A percentile compares a stretch with the other conserved stretches of the same genome.
Evolutionary conservation across 2,113 vertebrate genomes (phyloP).

Genomic region (Chloropsis hardwickii): DNA sequence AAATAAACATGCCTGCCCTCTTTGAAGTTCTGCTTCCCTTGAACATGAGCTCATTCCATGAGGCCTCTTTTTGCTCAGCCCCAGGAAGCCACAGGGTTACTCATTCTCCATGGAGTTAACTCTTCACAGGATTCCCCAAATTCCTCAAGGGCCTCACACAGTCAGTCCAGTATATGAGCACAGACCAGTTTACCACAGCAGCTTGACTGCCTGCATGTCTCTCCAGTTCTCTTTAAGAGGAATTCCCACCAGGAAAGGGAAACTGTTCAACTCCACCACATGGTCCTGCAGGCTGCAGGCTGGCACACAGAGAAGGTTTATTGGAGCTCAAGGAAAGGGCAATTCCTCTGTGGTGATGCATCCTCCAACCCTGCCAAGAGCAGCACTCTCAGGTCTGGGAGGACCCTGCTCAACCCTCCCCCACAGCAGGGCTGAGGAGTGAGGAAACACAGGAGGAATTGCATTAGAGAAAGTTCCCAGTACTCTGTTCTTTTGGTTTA

Average conservation of each 20-base stretch:
- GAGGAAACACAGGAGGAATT: not conserved
- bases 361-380: not conserved
- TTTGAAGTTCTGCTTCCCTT: conserved; percentile 41
- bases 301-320: not conserved
- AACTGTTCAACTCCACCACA: accelerated
- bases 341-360: not conserved
- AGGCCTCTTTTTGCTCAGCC: not conserved
- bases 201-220: not conserved
- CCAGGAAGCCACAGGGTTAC: not conserved
- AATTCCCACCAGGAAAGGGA: not conserved
- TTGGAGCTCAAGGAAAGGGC: not conserved
- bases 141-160: not conserved
- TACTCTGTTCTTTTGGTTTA: not conserved
- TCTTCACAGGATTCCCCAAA: not conserved
- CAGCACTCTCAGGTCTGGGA: not conserved
- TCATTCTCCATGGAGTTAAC: not conserved
- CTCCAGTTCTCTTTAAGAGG: not conserved
- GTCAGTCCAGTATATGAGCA: not conserved
- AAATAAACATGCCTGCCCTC: conserved; percentile 20
- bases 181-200: not conserved
- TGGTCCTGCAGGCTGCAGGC: not conserved
- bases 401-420: not conserved
- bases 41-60: not conserved
- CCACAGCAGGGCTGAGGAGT: not conserved
- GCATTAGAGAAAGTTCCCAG: not conserved